Evolutionary conservation across 2,888 invertebrate species (phyloP), one percentile per base, ranked within the genome.

Genomic region (Eustalomyia histrio): DNA sequence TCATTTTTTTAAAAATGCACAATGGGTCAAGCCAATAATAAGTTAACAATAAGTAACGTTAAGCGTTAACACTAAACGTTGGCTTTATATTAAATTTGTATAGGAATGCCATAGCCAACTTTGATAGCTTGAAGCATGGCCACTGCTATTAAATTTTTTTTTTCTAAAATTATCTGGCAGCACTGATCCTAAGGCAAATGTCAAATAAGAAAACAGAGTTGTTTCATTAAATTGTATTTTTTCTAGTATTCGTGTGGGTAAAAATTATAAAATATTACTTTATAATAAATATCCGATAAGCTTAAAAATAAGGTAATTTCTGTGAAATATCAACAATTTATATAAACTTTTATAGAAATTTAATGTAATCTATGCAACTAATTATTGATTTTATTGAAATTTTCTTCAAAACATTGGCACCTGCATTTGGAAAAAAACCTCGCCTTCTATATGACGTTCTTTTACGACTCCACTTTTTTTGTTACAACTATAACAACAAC

Each of bases 361-460:
- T 47, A n/a, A 10, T 24, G 0, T 9, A 24, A 52, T 43, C 29
- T 67, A 14, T 33, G 10, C 17, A 29, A 67, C 9, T 65, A 58
- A 55, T 12, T 4, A 16, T 21, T 63, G 12, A 35, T 65, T 71
- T 63, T 16, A 18, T 17, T 16, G 12, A 50, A 65, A 53, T 72
- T 78, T 16, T 33, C 33, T 43, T 14, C 17, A 61, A 78, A 81
- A 78, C 65, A 71, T 81, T 71, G 24, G 55, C 81, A 81, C 58
- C 81, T 81, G 81, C 67, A 69, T 21, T 71, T 65, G 69, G 43
- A 24, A 76, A n/a, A n/a, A n/a, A 71, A 74, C 74, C 74, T 78
- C 81, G 69, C 78, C 81, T 78, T 50, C 58, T 7, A 65, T 74
- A 81, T 78, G 81, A 71, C 69, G 81, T 67, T 64, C 52, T 69